Base-by-base conservation (phyloP, 35 echinoderm and acorn worm genomes). In the Strongylocentrotus purpuratus region DNA sequence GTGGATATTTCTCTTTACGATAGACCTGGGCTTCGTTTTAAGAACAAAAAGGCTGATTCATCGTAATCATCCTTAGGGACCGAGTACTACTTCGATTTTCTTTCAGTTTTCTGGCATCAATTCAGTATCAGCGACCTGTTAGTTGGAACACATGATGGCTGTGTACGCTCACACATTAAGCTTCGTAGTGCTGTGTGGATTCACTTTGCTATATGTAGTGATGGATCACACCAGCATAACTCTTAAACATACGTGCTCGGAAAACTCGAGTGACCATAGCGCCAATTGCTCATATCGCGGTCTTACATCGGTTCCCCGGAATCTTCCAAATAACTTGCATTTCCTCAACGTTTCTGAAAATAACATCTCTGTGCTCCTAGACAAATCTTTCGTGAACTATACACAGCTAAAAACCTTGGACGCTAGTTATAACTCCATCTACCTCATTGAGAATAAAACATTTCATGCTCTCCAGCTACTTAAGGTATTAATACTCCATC, bases 241-340 rank as follows among this genome's bases (percentile, higher is more conserved):
- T 28, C 20, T 78, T 5, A 78, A 78, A 5, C 65, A 28, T 22
- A 78, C 65, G 28, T 78, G 65, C 22, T 78, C 18, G 20, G 20
- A 22, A 4, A 78, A 78, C 61, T 22, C 17, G 1, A 28, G 7
- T 28, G 22, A 28, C 18, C 52, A 59, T 17, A 14, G 1, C 1
- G 31, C 87, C 7, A 45, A 89, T 31, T 89, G 87, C 87, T 18
- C 32, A 18, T 31, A 89, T 31, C 17, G 87, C 9, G 14, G 33
- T 48, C 47, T 93, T 9, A 2, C 91, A 32, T 93, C 91, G 46
- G 48, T 93, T 93, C 91, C 91, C 31, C 91, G 48, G 28, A 58
- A 93, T n/a, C 91, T 93, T n/a, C 47, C 91, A 25, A 9, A 58
- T 28, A 22, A 58, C 13, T 14, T 58, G 22, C n/a, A 5, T 25